Conservation (phyloP, 2,888 invertebrate species). For the Exephanes ischioxanthus region DNA sequence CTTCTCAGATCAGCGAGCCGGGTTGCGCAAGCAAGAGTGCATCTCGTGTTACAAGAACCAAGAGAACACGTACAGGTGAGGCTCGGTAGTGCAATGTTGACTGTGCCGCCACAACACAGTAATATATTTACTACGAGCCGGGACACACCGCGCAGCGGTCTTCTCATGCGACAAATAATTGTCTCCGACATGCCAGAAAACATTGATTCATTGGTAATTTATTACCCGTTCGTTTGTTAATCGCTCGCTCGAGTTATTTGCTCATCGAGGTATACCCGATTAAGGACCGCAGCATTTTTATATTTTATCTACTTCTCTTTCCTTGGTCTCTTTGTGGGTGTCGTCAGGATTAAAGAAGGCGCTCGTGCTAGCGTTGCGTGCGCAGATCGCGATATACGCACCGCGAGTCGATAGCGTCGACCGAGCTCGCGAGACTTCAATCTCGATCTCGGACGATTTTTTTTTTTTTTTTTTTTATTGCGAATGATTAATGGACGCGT, state of each 20-base stretch:
- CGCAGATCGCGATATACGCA: constrained; percentile 19
- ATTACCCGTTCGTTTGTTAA: constrained; percentile 41
- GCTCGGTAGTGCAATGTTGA: constrained; percentile 58
- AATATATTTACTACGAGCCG: constrained; percentile 8
- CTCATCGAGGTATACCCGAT: constrained; percentile 38
- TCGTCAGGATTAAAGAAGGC: neutral
- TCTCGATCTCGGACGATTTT: constrained; percentile 10
- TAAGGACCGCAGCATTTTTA: constrained; percentile 52
- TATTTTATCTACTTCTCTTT: constrained; percentile 5
- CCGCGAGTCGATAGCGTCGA: neutral
- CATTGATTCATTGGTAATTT: constrained; percentile 48
- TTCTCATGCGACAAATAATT: constrained; percentile 43
- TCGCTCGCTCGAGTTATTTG: constrained; percentile 49
- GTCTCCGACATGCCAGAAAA: constrained; percentile 14
- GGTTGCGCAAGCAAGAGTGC: constrained; percentile 77
- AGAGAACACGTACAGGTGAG: constrained; percentile 74
- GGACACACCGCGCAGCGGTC: constrained; percentile 32
- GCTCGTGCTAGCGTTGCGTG: constrained; percentile 3
- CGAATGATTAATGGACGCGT: constrained; percentile 46
- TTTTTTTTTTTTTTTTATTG: neutral
- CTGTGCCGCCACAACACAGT: constrained; percentile 24
- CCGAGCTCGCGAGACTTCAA: neutral
- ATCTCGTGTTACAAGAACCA: constrained; percentile 78
- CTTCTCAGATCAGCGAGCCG: constrained; percentile 51
- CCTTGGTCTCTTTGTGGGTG: neutral